Conservation (phyloP, 2,113 vertebrate genomes). For the Caracal caracal region DNA sequence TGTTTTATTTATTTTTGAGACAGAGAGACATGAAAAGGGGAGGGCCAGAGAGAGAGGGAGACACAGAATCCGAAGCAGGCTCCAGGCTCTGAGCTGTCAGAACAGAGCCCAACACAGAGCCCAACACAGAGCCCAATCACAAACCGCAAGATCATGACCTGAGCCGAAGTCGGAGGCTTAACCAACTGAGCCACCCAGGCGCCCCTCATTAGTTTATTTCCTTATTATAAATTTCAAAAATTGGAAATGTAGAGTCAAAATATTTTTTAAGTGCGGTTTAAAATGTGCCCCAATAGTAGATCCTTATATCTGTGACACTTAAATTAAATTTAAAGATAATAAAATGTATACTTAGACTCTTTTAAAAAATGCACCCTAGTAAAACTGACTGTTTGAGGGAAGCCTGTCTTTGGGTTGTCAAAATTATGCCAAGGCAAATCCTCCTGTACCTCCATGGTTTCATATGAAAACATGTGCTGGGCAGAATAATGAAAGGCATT, state of each 20-base stretch:
- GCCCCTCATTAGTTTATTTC: neutral
- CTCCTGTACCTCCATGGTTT: neutral
- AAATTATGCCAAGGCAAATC: neutral
- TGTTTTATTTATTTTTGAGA: too few species aligned
- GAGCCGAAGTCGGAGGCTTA: too few species aligned
- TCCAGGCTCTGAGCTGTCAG: too few species aligned
- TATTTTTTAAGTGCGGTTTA: neutral
- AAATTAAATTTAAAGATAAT: neutral
- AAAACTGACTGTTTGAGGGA: neutral
- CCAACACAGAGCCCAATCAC: too few species aligned
- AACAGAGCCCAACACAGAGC: too few species aligned
- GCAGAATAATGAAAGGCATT: neutral
- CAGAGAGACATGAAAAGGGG: too few species aligned
- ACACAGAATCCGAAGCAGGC: too few species aligned
- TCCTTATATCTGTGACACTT: neutral
- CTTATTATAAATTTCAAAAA: neutral
- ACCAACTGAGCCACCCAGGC: too few species aligned
- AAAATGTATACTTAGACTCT: neutral
- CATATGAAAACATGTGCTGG: neutral
- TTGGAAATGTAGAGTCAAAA: neutral
- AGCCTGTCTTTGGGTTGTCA: neutral
- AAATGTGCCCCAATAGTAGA: neutral
- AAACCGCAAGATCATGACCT: too few species aligned
- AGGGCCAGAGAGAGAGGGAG: too few species aligned
- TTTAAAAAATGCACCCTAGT: neutral